Evolutionary conservation across 2,888 invertebrate species (phyloP).

Genomic region (Apodemia mormo): DNA sequence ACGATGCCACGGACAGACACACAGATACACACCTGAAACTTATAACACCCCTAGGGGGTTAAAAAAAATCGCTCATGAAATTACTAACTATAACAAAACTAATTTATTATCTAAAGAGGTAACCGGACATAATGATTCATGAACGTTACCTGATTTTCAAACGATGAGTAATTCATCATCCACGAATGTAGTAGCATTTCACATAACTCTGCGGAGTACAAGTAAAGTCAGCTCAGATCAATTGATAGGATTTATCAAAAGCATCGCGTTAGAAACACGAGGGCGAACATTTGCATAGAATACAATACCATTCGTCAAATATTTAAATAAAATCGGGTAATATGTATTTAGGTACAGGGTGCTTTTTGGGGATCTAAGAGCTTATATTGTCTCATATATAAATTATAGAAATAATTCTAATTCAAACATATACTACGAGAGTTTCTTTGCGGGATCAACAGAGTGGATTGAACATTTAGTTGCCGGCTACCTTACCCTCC

Average conservation of each 20-base stretch:
- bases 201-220: constrained; percentile 21
- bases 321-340: constrained; percentile 5
- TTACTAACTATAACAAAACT: neutral
- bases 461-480: too few relatives aligned
- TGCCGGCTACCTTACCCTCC: too few relatives aligned
- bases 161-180: constrained; percentile 30
- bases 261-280: constrained; percentile 49
- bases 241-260: constrained; percentile 57
- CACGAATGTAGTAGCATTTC: constrained; percentile 23
- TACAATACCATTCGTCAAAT: constrained; percentile 44
- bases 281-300: constrained; percentile 79
- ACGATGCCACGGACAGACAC: too few relatives aligned
- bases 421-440: too few relatives aligned
- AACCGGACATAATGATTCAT: constrained; percentile 8
- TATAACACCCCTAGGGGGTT: too few relatives aligned
- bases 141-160: constrained; percentile 16
- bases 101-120: neutral
- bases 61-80: too few relatives aligned
- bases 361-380: constrained; percentile 32
- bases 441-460: too few relatives aligned
- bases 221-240: constrained; percentile 49
- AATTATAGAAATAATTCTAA: too few relatives aligned
- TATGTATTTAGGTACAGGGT: constrained; percentile 46
- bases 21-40: too few relatives aligned
- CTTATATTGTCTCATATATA: too few relatives aligned